Conservation (phyloP, 2,113 vertebrate species). For the Sula dactylatra region DNA sequence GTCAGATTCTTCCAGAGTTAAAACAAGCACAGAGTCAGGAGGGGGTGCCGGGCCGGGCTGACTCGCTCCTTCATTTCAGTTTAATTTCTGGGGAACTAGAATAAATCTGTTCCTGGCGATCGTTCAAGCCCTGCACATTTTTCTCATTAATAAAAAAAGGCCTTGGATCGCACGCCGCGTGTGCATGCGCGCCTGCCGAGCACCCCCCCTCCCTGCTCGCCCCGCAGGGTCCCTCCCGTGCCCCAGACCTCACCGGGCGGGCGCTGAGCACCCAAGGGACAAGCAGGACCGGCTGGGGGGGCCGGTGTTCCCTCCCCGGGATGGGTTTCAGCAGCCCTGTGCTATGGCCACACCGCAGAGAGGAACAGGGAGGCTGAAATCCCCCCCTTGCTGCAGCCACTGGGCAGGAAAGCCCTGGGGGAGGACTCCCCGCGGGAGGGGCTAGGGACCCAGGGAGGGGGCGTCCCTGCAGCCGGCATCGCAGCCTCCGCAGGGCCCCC, state of each 20-base stretch:
- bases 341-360: background rate
- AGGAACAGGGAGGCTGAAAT: background rate
- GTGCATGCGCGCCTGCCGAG: slow-evolving; percentile 30
- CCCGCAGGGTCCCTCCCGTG: background rate
- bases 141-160: slow-evolving; percentile 82
- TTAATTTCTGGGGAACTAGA: slow-evolving; percentile 78
- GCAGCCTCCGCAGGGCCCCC: background rate
- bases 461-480: fast-evolving
- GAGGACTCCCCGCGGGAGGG: background rate
- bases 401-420: background rate
- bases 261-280: background rate
- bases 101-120: slow-evolving; percentile 77
- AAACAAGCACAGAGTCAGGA: slow-evolving; percentile 78
- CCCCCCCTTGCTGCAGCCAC: background rate
- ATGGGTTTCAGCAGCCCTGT: background rate
- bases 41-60: slow-evolving; percentile 47
- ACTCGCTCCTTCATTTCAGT: slow-evolving; percentile 72
- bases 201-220: background rate
- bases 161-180: slow-evolving; percentile 66
- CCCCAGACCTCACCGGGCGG: background rate
- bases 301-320: background rate
- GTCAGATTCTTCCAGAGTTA: slow-evolving; percentile 81
- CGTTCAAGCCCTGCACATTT: slow-evolving; percentile 80
- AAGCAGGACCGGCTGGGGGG: background rate
- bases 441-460: too few relatives aligned